Conservation (phyloP, 2,113 vertebrate genomes). For the Myrmecophaga tridactyla region DNA sequence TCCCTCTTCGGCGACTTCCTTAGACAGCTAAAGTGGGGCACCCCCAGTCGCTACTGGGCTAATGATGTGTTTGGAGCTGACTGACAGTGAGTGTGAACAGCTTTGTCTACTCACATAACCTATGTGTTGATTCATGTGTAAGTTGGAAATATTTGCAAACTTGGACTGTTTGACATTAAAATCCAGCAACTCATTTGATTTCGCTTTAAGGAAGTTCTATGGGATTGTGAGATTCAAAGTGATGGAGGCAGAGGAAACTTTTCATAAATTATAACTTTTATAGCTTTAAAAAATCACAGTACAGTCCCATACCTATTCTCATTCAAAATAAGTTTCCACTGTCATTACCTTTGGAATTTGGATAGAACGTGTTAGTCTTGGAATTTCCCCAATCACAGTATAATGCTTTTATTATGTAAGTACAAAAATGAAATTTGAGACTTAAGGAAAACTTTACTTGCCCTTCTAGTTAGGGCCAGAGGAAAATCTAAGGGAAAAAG, state of each 20-base stretch:
- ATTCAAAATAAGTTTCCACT: constrained; percentile 3
- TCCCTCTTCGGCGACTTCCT: constrained; percentile 43
- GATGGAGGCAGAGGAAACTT: constrained; percentile 13
- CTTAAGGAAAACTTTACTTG: neutral
- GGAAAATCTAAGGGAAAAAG: neutral
- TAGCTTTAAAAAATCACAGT: neutral
- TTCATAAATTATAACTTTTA: neutral
- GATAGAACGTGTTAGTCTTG: neutral
- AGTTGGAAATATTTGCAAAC: constrained; percentile 72
- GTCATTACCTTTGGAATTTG: neutral
- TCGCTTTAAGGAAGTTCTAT: constrained; percentile 41
- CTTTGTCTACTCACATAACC: constrained; percentile 50
- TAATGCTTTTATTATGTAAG: neutral
- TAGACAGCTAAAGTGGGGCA: constrained; percentile 36
- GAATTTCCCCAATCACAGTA: neutral
- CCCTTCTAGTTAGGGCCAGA: neutral
- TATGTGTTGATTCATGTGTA: constrained; percentile 41
- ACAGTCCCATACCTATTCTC: neutral
- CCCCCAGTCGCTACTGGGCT: constrained; percentile 60
- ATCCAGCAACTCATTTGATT: constrained; percentile 54
- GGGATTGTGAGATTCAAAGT: constrained; percentile 16
- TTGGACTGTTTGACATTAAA: constrained; percentile 55
- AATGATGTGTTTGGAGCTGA: constrained; percentile 69
- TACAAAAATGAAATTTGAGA: constrained; percentile 34
- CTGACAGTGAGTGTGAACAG: constrained; percentile 31